These are phyloP conservation scores for Leucopternis melanops DNA, from an alignment of 2,113 vertebrate species.

Conservation along the genomic window DNA sequence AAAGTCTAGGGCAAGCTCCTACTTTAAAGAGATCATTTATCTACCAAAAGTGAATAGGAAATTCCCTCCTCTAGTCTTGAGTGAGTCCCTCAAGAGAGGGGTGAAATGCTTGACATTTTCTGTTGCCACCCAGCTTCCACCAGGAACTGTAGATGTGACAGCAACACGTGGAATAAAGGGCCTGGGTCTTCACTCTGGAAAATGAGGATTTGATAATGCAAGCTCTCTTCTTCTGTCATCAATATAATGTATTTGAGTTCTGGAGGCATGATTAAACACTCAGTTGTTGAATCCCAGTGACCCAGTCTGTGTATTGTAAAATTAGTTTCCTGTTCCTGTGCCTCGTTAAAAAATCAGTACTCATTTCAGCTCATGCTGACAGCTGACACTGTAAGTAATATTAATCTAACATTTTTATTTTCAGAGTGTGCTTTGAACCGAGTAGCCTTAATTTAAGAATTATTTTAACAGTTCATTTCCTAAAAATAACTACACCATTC, in stretches of 20 bases:
- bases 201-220: not conserved
- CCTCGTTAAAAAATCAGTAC: not conserved
- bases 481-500: not conserved
- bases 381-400: not conserved
- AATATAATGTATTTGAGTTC: not conserved
- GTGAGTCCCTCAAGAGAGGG: not conserved
- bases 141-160: not conserved
- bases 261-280: not conserved
- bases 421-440: not conserved
- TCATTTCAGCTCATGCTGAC: not conserved
- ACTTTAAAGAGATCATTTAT: not conserved
- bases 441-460: not conserved
- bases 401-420: not conserved
- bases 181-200: not conserved
- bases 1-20: not conserved
- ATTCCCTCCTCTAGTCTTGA: not conserved
- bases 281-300: not conserved
- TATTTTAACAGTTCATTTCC: not conserved
- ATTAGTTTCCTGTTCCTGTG: not conserved
- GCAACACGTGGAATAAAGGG: not conserved
- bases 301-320: not conserved
- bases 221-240: not conserved
- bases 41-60: not conserved
- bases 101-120: not conserved
- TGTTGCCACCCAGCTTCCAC: not conserved